These are phyloP conservation scores for Prionace glauca DNA, from an alignment of 2,797 vertebrate genomes.

Conservation along the genomic window DNA sequence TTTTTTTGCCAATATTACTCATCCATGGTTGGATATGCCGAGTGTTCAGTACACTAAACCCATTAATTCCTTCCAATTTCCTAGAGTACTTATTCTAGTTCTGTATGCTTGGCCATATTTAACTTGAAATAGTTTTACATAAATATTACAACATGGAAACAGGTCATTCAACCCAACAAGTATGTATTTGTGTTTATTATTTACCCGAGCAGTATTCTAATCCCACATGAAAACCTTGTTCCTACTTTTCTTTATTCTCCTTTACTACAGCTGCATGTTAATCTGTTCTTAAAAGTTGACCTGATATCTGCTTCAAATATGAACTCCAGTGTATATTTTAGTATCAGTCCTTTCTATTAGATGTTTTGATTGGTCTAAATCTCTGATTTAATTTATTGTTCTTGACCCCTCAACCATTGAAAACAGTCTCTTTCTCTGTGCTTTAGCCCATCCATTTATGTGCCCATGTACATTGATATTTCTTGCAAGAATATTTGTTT, in stretches of 20 bases:
- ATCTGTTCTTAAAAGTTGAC: not conserved
- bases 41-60: not conserved
- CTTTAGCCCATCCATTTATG: too few relatives aligned
- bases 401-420: not conserved
- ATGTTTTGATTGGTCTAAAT: not conserved
- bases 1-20: not conserved
- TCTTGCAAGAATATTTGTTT: not conserved
- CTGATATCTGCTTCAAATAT: not conserved
- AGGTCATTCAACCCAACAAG: not conserved
- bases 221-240: not conserved
- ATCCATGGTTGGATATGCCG: not conserved
- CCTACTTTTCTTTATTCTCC: not conserved
- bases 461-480: too few relatives aligned
- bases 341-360: not conserved
- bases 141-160: not conserved
- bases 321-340: not conserved
- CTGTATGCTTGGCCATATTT: not conserved
- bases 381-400: not conserved
- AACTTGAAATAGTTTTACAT: not conserved
- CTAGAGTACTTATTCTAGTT: not conserved
- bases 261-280: not conserved
- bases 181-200: not conserved
- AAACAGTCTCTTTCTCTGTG: not conserved
- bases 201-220: not conserved
- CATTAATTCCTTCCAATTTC: not conserved